A percentile compares a stretch with the other conserved stretches of the same genome.
Evolutionary conservation across 2,888 invertebrate genomes (phyloP).

Genomic region (Sabatieria punctata): DNA sequence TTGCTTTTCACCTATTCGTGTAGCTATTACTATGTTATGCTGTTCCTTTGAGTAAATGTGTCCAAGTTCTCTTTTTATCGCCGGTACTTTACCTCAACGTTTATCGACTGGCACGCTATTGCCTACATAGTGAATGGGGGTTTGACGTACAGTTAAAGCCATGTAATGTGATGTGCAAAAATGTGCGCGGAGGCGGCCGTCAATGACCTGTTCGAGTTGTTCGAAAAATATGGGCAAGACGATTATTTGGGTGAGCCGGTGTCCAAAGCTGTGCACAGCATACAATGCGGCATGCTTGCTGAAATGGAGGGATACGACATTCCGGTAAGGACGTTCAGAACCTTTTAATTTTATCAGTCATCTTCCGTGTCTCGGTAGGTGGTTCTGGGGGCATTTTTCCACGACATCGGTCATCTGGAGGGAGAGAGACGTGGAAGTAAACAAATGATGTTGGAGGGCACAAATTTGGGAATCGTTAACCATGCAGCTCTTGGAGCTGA

Average conservation of each 20-base stretch:
- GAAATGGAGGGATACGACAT: not conserved
- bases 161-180: too few species aligned
- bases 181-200: too few species aligned
- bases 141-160: too few species aligned
- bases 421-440: not conserved
- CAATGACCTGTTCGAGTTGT: slow-evolving; percentile 1
- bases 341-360: not conserved
- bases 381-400: slow-evolving; percentile 8
- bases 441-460: not conserved
- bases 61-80: too few species aligned
- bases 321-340: not conserved
- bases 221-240: not conserved
- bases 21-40: too few species aligned
- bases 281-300: slow-evolving; percentile 2
- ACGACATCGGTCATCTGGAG: slow-evolving; percentile 9
- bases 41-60: too few species aligned
- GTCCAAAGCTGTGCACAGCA: slow-evolving; percentile 4
- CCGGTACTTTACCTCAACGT: too few species aligned
- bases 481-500: slow-evolving; percentile 7
- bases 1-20: too few species aligned
- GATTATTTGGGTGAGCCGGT: slow-evolving; percentile 4
- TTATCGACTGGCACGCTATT: too few species aligned
- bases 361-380: not conserved
- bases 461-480: not conserved
- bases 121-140: too few species aligned